These are phyloP conservation scores for Chromobotia macracanthus DNA, from an alignment of 2,797 vertebrate genomes.

Conservation along the genomic window DNA sequence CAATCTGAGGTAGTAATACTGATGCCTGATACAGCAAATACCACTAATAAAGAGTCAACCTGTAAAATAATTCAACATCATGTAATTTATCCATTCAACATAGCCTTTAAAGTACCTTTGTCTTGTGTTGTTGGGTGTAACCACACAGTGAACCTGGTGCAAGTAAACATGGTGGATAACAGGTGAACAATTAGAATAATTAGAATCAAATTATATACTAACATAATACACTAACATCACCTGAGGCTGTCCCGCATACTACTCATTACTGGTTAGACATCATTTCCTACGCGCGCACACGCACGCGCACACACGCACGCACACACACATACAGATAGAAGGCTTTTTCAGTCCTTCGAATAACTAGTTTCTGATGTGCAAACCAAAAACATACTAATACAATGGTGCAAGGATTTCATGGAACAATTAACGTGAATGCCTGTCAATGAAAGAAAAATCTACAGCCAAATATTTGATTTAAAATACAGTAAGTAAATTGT, in stretches of 20 bases:
- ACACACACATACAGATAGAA: neutral
- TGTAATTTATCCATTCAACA: slow-evolving; percentile 23
- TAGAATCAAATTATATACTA: neutral
- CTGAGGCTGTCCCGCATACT: neutral
- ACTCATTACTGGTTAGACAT: neutral
- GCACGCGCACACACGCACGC: neutral
- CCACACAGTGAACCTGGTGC: neutral
- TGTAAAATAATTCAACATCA: slow-evolving; percentile 26
- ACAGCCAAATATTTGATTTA: neutral
- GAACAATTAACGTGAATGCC: neutral
- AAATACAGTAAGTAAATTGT: neutral
- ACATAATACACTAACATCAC: slow-evolving; percentile 1
- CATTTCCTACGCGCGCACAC: too few species aligned
- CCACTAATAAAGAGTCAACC: slow-evolving; percentile 11
- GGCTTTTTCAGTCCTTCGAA: neutral
- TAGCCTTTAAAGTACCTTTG: slow-evolving; percentile 22
- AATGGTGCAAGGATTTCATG: neutral
- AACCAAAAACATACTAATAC: neutral
- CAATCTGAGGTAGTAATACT: too few species aligned
- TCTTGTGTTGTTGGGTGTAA: neutral
- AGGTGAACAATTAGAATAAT: slow-evolving; percentile 2
- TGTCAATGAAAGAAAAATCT: neutral
- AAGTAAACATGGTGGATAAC: neutral
- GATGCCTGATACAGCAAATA: neutral
- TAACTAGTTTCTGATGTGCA: neutral